Percentiles rank a stretch among this genome's conserved stretches.
phyloP scores from a whole-genome alignment of 1,140 invertebrate species.

The Belonocnema kinseyi region DNA sequence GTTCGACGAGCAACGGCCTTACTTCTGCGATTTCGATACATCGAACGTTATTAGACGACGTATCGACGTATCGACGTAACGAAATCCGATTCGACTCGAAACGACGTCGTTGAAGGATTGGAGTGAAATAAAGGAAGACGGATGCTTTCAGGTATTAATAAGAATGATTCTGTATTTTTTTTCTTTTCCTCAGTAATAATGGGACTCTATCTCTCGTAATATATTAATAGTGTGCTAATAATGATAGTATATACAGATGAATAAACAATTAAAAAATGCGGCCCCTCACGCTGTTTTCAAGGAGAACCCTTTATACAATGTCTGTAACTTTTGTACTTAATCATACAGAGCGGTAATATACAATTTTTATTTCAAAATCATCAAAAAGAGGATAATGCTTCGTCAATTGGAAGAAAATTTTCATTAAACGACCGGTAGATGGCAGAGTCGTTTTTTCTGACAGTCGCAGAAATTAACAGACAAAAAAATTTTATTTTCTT shows the following conservation, averaged over 20 bases:
- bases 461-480: not conserved
- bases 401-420: constrained; percentile 36
- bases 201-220: constrained; percentile 70
- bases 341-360: constrained; percentile 63
- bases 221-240: constrained; percentile 74
- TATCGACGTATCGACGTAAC: not conserved
- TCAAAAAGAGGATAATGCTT: constrained; percentile 34
- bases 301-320: constrained; percentile 58
- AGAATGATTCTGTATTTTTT: constrained; percentile 70
- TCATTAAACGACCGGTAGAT: too few species aligned
- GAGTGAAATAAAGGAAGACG: constrained; percentile 50
- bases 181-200: constrained; percentile 68
- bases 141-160: constrained; percentile 69
- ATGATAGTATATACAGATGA: constrained; percentile 75
- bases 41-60: constrained; percentile 45
- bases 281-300: constrained; percentile 36
- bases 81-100: constrained; percentile 50
- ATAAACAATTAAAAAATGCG: constrained; percentile 66
- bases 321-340: constrained; percentile 64
- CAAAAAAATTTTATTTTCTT: not conserved
- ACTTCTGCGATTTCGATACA: constrained; percentile 58
- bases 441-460: not conserved
- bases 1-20: constrained; percentile 54
- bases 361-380: constrained; percentile 47
- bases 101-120: constrained; percentile 40